These are phyloP conservation scores for Poecilia wingei DNA, from an alignment of 2,797 vertebrate genomes.

Conservation along the genomic window DNA sequence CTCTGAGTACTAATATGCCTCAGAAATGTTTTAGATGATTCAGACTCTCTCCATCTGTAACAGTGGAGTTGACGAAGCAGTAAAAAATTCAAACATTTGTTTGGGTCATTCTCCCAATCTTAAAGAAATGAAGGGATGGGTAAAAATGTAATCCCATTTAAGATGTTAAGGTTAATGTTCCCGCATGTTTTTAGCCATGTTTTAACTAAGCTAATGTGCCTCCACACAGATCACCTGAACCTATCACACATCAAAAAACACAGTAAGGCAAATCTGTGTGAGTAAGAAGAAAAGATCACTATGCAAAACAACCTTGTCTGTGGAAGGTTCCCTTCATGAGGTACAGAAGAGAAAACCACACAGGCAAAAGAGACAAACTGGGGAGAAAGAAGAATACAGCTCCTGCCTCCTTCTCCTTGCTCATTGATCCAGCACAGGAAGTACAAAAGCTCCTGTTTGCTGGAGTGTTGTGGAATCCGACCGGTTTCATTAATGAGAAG, in stretches of 20 bases:
- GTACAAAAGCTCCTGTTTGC: conserved; percentile 77
- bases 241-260: not conserved
- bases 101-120: not conserved
- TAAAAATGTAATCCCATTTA: not conserved
- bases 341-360: conserved; percentile 66
- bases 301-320: conserved; percentile 39
- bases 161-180: not conserved
- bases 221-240: not conserved
- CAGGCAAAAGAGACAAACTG: conserved; percentile 65
- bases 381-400: conserved; percentile 59
- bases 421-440: conserved; percentile 76
- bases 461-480: conserved; percentile 60
- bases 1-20: not conserved
- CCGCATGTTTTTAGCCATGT: not conserved
- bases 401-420: conserved; percentile 62
- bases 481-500: conserved; percentile 46
- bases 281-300: conserved; percentile 26
- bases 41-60: not conserved
- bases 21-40: not conserved
- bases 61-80: not conserved
- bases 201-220: not conserved
- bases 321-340: conserved; percentile 74
- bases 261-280: conserved; percentile 3
- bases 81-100: not conserved
- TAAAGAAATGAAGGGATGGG: not conserved